Conservation (phyloP, 1,140 invertebrate genomes). For the Macrobrachium rosenbergii region DNA sequence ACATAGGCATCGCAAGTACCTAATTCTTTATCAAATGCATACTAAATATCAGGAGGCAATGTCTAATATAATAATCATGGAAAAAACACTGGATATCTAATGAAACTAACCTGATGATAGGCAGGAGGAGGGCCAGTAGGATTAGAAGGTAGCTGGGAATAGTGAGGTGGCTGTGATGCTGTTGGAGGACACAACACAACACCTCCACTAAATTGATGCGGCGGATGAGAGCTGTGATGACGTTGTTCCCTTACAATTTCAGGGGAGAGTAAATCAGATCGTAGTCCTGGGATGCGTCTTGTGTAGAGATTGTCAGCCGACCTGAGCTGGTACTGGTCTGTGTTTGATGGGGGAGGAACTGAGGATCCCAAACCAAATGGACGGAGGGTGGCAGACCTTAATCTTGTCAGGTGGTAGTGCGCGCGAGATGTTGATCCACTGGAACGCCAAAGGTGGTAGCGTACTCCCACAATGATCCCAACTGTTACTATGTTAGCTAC, state of each 20-base stretch:
- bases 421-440: constrained; percentile 41
- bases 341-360: constrained; percentile 42
- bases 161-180: constrained; percentile 46
- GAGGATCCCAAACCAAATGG: constrained; percentile 49
- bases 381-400: constrained; percentile 53
- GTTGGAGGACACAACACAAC: constrained; percentile 50
- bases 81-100: too few species aligned
- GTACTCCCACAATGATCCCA: constrained; percentile 52
- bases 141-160: constrained; percentile 37
- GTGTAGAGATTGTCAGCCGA: constrained; percentile 44
- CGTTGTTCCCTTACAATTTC: constrained; percentile 48
- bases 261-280: constrained; percentile 44
- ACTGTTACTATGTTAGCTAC: constrained; percentile 53
- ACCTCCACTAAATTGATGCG: constrained; percentile 33
- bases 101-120: constrained; percentile 40
- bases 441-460: constrained; percentile 54
- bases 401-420: constrained; percentile 45
- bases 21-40: too few species aligned
- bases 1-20: background rate
- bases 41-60: too few species aligned
- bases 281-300: constrained; percentile 40
- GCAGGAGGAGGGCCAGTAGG: constrained; percentile 45
- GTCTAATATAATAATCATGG: too few species aligned
- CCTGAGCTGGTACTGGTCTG: constrained; percentile 56
- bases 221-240: constrained; percentile 26